phyloP scores from a whole-genome alignment of 2,797 vertebrate species.

The Bothrops alternatus region DNA sequence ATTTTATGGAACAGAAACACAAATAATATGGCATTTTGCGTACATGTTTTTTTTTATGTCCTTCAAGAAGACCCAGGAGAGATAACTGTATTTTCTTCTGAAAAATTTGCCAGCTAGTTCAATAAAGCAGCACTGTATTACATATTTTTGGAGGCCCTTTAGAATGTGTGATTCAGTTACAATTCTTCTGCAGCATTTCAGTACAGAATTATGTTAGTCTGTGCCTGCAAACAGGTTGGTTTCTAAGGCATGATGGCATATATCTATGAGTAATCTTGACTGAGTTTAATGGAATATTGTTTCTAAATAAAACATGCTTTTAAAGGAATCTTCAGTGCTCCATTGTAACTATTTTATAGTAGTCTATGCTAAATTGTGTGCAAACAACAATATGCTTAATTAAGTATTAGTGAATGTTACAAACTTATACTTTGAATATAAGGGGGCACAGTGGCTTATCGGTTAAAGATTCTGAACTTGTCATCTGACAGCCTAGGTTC shows the following conservation, averaged over 20 bases:
- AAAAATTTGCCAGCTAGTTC: neutral
- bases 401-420: neutral
- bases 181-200: neutral
- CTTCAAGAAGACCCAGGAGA: neutral
- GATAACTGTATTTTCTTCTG: neutral
- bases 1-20: neutral
- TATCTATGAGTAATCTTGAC: neutral
- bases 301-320: neutral
- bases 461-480: neutral
- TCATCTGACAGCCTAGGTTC: neutral
- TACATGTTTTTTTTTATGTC: neutral
- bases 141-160: neutral
- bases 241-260: neutral
- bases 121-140: neutral
- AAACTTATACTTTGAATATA: neutral
- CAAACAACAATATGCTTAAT: neutral
- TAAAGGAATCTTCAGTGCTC: neutral
- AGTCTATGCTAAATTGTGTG: neutral
- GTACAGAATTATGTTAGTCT: neutral
- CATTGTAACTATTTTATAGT: neutral
- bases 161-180: neutral
- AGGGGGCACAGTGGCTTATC: neutral
- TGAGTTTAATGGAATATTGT: neutral
- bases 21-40: neutral
- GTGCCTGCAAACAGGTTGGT: neutral